Conservation (phyloP, 2,797 vertebrate species). For the Tadarida brasiliensis region DNA sequence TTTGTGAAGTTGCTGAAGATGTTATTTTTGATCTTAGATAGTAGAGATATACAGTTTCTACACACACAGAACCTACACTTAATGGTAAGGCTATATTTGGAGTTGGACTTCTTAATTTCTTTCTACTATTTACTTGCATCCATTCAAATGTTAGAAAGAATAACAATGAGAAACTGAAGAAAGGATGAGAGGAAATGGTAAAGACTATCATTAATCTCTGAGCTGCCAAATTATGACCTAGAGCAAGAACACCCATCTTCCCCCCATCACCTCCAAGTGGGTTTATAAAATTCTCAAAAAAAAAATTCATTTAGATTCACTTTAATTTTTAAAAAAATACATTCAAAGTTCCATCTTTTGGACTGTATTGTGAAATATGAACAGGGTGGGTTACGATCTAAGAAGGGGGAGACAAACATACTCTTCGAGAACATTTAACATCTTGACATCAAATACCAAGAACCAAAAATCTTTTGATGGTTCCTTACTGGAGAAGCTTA, state of each 20-base stretch:
- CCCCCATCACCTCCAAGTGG: neutral
- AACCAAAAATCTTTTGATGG: neutral
- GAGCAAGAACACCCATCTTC: neutral
- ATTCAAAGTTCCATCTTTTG: neutral
- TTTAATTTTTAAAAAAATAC: neutral
- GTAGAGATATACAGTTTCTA: neutral
- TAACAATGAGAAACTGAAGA: neutral
- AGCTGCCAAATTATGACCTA: neutral
- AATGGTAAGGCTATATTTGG: neutral
- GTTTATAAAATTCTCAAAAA: constrained; percentile 17
- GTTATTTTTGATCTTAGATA: neutral
- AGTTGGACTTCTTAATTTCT: constrained; percentile 20
- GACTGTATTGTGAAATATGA: constrained; percentile 22
- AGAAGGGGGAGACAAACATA: neutral
- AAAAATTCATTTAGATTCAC: constrained; percentile 40
- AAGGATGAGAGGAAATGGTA: neutral
- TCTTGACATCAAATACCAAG: constrained; percentile 56
- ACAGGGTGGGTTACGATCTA: neutral
- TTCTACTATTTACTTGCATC: neutral
- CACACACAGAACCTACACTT: neutral
- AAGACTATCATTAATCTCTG: neutral
- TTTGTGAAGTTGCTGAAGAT: neutral
- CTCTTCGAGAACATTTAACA: neutral
- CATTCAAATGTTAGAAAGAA: neutral
- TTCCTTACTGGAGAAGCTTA: neutral